Conservation (phyloP, 2,113 vertebrate species). For the Herpetotheres cachinnans region DNA sequence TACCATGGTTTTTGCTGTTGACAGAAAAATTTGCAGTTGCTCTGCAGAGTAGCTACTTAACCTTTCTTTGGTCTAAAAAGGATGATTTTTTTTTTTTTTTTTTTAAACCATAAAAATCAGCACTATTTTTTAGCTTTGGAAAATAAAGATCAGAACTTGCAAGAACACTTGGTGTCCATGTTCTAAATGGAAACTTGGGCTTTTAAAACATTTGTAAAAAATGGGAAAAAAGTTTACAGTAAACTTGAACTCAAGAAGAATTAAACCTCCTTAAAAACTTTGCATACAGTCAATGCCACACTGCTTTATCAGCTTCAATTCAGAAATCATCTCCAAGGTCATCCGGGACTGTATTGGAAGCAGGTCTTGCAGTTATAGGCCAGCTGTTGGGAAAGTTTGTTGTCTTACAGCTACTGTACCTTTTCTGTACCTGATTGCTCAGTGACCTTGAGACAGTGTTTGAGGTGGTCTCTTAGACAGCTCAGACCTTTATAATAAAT, state of each 20-base stretch:
- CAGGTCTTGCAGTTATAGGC: background rate
- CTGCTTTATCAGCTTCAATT: background rate
- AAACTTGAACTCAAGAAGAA: background rate
- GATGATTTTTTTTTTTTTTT: background rate
- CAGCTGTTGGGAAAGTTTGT: background rate
- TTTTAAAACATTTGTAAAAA: background rate
- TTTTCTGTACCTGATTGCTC: background rate
- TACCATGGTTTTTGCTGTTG: background rate
- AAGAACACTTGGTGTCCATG: background rate
- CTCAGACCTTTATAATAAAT: background rate
- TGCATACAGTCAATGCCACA: rapidly evolving
- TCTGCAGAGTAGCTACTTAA: background rate
- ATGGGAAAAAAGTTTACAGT: background rate
- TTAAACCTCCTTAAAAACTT: background rate
- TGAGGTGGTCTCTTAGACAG: background rate
- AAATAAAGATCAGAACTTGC: background rate
- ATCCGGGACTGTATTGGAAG: background rate
- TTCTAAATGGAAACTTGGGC: background rate
- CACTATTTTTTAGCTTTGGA: background rate
- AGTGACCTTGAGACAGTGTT: background rate
- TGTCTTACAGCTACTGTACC: background rate
- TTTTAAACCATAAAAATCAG: background rate
- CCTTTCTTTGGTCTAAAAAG: background rate
- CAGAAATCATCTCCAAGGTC: background rate
- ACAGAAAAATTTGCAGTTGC: background rate